Percentiles rank a stretch among this genome's conserved stretches.
Evolutionary conservation across 1,140 invertebrate species (phyloP).

Genomic region (Ooceraea biroi): DNA sequence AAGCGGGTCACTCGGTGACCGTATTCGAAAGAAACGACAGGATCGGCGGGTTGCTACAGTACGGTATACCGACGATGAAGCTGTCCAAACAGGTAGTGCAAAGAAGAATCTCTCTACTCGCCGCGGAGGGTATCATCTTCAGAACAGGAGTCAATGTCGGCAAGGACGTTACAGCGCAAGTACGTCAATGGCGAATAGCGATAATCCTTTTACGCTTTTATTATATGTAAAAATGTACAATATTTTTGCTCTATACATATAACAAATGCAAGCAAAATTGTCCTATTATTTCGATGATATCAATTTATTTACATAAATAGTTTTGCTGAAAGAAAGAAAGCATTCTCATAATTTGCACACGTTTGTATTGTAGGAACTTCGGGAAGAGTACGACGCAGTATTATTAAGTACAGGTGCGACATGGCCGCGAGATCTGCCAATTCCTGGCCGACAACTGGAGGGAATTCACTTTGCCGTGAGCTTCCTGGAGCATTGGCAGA

Average conservation of each 20-base stretch:
- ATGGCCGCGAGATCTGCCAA: slow-evolving; percentile 96
- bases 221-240: no score
- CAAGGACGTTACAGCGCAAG: slow-evolving; percentile 94
- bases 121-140: slow-evolving; percentile 96
- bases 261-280: not conserved
- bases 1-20: slow-evolving; percentile 95
- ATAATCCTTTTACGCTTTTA: not conserved
- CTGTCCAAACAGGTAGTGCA: slow-evolving; percentile 97
- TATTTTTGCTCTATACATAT: not conserved
- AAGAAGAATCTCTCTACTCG: slow-evolving; percentile 94
- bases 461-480: slow-evolving; percentile 99
- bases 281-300: not conserved
- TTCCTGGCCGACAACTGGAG: slow-evolving; percentile 93
- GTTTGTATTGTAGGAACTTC: slow-evolving; percentile 86
- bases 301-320: no score
- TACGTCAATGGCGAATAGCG: slow-evolving; percentile 76
- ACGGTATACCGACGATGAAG: slow-evolving; percentile 99
- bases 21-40: slow-evolving; percentile 99
- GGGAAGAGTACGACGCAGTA: slow-evolving; percentile 94
- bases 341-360: not conserved
- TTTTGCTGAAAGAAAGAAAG: no score
- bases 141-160: slow-evolving; percentile 96
- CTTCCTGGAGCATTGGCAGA: slow-evolving; percentile 99
- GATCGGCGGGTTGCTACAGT: slow-evolving; percentile 97
- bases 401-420: slow-evolving; percentile 97